phyloP scores from a whole-genome alignment of 2,113 vertebrate species.

The Parotia lawesii region DNA sequence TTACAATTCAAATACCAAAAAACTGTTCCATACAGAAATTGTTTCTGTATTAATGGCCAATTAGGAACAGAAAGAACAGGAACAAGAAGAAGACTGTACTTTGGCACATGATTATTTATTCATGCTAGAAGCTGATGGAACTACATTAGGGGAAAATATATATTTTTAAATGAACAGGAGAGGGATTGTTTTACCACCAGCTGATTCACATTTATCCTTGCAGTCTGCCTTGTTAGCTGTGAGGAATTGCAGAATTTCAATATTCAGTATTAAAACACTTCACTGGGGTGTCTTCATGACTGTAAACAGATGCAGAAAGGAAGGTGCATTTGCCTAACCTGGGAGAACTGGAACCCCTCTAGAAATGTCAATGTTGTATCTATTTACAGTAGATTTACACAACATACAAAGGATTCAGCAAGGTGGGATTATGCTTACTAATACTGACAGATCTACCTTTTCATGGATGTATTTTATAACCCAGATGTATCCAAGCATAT shows the following conservation, averaged over 20 bases:
- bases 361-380: neutral
- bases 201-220: neutral
- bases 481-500: neutral
- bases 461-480: neutral
- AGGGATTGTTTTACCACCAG: neutral
- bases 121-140: neutral
- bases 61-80: slow-evolving; percentile 1
- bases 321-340: neutral
- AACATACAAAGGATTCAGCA: neutral
- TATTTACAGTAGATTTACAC: neutral
- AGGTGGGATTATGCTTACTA: neutral
- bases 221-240: neutral
- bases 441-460: neutral
- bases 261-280: neutral
- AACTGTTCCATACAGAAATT: neutral
- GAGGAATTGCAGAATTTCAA: neutral
- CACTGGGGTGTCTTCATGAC: neutral
- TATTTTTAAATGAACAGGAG: slow-evolving; percentile 21
- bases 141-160: neutral
- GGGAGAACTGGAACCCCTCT: neutral
- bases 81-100: neutral
- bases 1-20: neutral
- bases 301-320: neutral
- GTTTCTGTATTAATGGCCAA: neutral
- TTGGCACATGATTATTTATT: slow-evolving; percentile 6